A percentile compares a stretch with the other conserved stretches of the same genome.
Evolutionary conservation across 2,888 invertebrate genomes (phyloP).

Genomic region (Rotaria magnacalcarata): DNA sequence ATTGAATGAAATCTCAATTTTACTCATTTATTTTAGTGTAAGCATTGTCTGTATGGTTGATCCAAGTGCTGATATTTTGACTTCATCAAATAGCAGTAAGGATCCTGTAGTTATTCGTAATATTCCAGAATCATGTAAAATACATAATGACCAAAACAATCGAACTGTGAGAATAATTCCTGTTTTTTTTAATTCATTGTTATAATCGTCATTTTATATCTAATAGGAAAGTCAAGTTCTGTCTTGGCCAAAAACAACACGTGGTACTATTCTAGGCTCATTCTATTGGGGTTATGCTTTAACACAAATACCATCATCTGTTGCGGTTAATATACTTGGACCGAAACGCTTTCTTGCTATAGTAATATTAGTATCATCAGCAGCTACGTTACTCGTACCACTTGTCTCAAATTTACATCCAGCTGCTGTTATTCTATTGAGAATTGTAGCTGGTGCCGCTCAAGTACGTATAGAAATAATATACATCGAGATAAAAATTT

Average conservation of each 20-base stretch:
- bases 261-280: constrained; percentile 28
- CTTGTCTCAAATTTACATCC: not conserved
- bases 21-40: not conserved
- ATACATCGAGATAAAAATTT: not conserved
- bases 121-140: not conserved
- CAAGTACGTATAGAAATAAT: not conserved
- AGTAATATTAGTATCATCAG: not conserved
- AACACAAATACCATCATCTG: not conserved
- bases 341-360: not conserved
- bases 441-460: not conserved
- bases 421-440: not conserved
- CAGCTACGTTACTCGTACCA: not conserved
- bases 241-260: constrained; percentile 14
- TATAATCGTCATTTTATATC: not conserved
- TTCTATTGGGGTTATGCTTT: constrained; percentile 24
- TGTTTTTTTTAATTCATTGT: not conserved
- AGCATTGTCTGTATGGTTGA: constrained; percentile 27
- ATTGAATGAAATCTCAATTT: not conserved
- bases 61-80: not conserved
- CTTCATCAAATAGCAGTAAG: not conserved
- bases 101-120: not conserved
- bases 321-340: not conserved
- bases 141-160: not conserved
- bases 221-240: not conserved
- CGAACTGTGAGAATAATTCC: not conserved